Conservation (phyloP, 2,888 invertebrate species). For the Mellilla xanthometata region DNA sequence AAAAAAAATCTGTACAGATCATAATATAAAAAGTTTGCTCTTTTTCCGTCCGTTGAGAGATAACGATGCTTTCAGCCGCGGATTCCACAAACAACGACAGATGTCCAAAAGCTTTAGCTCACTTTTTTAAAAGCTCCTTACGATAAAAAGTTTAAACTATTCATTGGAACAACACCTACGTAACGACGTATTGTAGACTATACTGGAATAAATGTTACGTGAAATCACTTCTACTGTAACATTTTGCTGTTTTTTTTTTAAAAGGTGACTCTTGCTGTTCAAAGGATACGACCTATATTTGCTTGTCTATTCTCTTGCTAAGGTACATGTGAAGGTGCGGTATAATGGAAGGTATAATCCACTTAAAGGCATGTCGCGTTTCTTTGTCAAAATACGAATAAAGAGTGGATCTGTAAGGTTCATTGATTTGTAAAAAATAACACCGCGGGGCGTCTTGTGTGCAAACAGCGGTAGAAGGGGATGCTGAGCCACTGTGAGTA, state of each 20-base stretch:
- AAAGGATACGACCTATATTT: too few species aligned
- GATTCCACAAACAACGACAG: slow-evolving; percentile 65
- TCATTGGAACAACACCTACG: slow-evolving; percentile 75
- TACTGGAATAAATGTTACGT: slow-evolving; percentile 72
- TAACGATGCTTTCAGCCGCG: slow-evolving; percentile 47
- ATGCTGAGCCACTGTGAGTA: too few species aligned
- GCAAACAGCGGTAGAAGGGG: slow-evolving; percentile 58
- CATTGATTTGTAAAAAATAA: slow-evolving; percentile 74
- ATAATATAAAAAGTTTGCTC: slow-evolving; percentile 45
- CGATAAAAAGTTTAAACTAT: slow-evolving; percentile 66
- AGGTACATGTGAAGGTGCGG: too few species aligned
- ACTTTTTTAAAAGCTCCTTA: slow-evolving; percentile 54
- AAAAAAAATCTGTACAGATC: too few species aligned
- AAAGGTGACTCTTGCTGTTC: too few species aligned
- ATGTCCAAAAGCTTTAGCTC: slow-evolving; percentile 59
- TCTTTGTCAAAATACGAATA: slow-evolving; percentile 64
- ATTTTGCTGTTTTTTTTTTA: too few species aligned
- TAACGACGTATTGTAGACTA: slow-evolving; percentile 73
- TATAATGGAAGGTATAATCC: slow-evolving; percentile 61
- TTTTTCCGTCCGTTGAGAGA: slow-evolving; percentile 49
- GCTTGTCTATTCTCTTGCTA: too few species aligned
- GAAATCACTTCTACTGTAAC: slow-evolving; percentile 63
- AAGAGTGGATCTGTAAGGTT: slow-evolving; percentile 48
- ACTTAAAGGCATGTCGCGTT: slow-evolving; percentile 76
- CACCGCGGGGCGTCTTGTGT: slow-evolving; percentile 73